Base-by-base conservation (phyloP, 2,113 vertebrate species). In the Zapus hudsonius region DNA sequence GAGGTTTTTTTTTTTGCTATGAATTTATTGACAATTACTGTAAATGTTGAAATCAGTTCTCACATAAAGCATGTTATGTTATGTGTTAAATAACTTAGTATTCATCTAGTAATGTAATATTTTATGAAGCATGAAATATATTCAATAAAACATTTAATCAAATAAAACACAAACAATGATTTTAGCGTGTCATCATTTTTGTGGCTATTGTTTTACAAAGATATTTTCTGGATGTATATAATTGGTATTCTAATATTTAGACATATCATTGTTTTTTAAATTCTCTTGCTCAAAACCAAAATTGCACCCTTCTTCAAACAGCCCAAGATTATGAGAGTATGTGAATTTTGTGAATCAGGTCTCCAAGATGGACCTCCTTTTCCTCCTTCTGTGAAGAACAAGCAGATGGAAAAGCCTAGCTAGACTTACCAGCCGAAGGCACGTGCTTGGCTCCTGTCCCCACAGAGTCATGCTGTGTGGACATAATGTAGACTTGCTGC, bases 251-350 rank as follows among this genome's bases (percentile, higher is more conserved):
- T 64, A 31, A 64, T 64, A 27, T 64, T 64, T 13, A 23, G 3
- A 29, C 7, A 52, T 52, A 52, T 52, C 52, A 52, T 52, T 47
- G 47, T 12, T 52, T 10, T 52, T 52, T 52, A 15, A 52, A 52
- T 52, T 13, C 6, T 13, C 27, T 79, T 79, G 2, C 52, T 88
- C 12, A 86, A 82, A 91, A 94, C 11, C 52, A 66, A 74, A 86
- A 19, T 22, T n/a, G 8, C 0, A 47, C 29, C n/a, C 33, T 3
- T 3, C 40, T 23, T 29, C 40, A 66, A 84, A 55, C 1, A 11
- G 64, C 25, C 75, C 29, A 59, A 29, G 29, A 70, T 89, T 70
- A 25, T 38, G 19, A 87, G 23, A 12, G 11, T 27, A 44, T 12
- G 29, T 55, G 44, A 64, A 8, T 29, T 1, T 0, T 23, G 55